phyloP scores from a whole-genome alignment of 2,113 vertebrate species.

The Centropristis striata region DNA sequence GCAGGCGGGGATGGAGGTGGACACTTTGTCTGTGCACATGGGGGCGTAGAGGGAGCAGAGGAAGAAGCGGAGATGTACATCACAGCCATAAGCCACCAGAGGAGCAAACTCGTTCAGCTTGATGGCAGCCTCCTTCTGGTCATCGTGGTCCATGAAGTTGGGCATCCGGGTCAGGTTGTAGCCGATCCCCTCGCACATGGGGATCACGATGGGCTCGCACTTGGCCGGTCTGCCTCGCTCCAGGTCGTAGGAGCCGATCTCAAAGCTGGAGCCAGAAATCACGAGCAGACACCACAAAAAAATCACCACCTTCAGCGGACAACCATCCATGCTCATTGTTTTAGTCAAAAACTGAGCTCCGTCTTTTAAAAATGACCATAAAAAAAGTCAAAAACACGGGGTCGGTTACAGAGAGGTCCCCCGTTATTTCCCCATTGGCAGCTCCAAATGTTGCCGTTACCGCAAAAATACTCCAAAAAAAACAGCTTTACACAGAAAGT shows the following conservation, averaged over 20 bases:
- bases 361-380: slow-evolving; percentile 26
- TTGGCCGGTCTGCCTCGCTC: slow-evolving; percentile 92
- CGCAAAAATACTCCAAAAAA: not conserved
- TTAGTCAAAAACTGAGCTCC: slow-evolving; percentile 12
- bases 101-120: slow-evolving; percentile 96
- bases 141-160: slow-evolving; percentile 95
- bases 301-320: slow-evolving; percentile 75
- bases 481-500: not conserved
- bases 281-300: slow-evolving; percentile 87
- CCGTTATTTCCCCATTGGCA: slow-evolving; percentile 71
- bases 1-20: slow-evolving; percentile 97
- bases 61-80: slow-evolving; percentile 97
- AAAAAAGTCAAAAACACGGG: slow-evolving; percentile 36
- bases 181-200: slow-evolving; percentile 97
- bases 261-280: slow-evolving; percentile 86
- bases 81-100: slow-evolving; percentile 96
- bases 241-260: slow-evolving; percentile 91
- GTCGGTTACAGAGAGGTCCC: slow-evolving; percentile 27
- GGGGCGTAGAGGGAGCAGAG: slow-evolving; percentile 98
- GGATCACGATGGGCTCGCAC: slow-evolving; percentile 94
- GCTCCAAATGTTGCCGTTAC: slow-evolving; percentile 29
- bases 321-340: slow-evolving; percentile 77
- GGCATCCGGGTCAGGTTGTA: slow-evolving; percentile 99
- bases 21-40: slow-evolving; percentile 99
- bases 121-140: slow-evolving; percentile 93